phyloP scores from a whole-genome alignment of 2,888 invertebrate species.

The Neoascia interrupta region DNA sequence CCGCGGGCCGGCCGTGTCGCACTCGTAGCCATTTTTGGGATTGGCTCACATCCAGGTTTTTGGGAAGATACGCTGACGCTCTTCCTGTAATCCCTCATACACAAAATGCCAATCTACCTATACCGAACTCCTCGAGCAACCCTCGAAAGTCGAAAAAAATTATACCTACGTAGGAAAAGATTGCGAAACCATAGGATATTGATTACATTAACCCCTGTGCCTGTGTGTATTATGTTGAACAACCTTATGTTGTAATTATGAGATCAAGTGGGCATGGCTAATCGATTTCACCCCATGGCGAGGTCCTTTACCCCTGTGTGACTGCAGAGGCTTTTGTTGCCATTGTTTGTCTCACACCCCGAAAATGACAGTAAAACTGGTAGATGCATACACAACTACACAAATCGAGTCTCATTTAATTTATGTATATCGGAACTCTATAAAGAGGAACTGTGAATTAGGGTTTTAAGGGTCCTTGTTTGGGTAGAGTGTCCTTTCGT shows the following conservation, averaged over 20 bases:
- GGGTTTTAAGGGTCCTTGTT: too few relatives aligned
- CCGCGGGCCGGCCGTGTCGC: too few relatives aligned
- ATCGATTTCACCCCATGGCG: conserved; percentile 75
- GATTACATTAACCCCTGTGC: conserved; percentile 59
- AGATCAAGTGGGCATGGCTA: conserved; percentile 79
- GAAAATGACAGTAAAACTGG: conserved; percentile 32
- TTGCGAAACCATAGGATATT: conserved; percentile 66
- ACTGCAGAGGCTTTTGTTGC: conserved; percentile 36
- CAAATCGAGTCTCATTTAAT: too few relatives aligned
- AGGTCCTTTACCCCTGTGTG: conserved; percentile 60
- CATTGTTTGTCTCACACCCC: conserved; percentile 63
- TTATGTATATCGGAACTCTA: too few relatives aligned
- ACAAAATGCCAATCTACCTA: conserved; percentile 36
- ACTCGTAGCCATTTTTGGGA: conserved; percentile 44
- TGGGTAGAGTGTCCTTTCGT: too few relatives aligned
- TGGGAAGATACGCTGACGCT: conserved; percentile 25
- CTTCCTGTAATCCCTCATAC: conserved; percentile 49
- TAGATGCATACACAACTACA: conserved; percentile 44
- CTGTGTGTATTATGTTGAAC: conserved; percentile 39
- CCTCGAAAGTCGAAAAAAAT: conserved; percentile 28
- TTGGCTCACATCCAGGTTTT: conserved; percentile 52
- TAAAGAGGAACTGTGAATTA: too few relatives aligned
- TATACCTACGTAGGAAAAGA: too few relatives aligned
- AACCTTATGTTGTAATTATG: conserved; percentile 74
- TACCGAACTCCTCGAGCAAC: conserved; percentile 14